phyloP scores from a whole-genome alignment of 2,113 vertebrate species.

The Vanacampus margaritifer region DNA sequence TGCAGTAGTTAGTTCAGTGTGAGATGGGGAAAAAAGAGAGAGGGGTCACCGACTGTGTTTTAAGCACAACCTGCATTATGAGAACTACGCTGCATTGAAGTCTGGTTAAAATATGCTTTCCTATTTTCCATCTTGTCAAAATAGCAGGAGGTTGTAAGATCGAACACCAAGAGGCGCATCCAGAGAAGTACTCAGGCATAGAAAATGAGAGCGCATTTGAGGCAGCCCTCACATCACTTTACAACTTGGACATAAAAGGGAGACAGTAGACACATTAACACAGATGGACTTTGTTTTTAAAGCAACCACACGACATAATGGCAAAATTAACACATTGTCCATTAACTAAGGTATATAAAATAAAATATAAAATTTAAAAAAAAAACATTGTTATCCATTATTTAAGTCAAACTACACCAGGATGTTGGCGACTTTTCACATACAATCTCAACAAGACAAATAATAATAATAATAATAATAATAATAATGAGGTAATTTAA shows the following conservation, averaged over 20 bases:
- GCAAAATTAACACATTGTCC: background rate
- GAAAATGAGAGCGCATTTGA: background rate
- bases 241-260: background rate
- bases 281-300: background rate
- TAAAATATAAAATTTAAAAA: background rate
- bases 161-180: background rate
- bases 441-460: background rate
- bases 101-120: conserved; percentile 2
- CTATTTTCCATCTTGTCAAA: conserved; percentile 2
- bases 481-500: background rate
- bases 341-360: too few species aligned
- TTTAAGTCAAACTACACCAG: background rate
- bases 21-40: background rate
- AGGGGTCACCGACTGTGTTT: background rate
- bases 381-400: too few species aligned
- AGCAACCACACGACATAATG: background rate
- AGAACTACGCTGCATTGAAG: background rate
- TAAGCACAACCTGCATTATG: background rate
- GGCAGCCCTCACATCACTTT: background rate
- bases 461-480: background rate
- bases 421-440: background rate
- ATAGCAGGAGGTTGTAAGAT: conserved; percentile 6
- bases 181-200: background rate
- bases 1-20: too few species aligned
- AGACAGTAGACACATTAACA: background rate